These are phyloP conservation scores for Melanerpes aurifrons DNA, from an alignment of 2,113 vertebrate species.

Conservation along the genomic window DNA sequence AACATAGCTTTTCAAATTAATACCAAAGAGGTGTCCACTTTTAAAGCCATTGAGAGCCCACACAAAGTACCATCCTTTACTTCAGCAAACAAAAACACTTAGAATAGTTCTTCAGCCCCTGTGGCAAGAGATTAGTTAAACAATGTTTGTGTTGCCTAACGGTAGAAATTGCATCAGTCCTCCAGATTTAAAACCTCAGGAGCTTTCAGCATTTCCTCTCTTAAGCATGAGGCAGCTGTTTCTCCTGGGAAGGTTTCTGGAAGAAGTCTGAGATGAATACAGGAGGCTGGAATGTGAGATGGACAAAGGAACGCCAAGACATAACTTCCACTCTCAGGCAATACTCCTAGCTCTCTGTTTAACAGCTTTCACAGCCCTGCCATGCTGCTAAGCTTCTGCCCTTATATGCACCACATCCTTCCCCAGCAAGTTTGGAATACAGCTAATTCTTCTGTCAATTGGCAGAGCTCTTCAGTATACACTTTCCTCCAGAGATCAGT, in stretches of 20 bases:
- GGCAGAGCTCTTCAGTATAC: not conserved
- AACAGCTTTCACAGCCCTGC: not conserved
- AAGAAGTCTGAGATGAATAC: constrained; percentile 67
- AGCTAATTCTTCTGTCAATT: not conserved
- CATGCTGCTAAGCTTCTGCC: not conserved
- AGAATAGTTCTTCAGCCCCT: not conserved
- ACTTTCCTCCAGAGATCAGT: not conserved
- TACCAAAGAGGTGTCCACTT: not conserved
- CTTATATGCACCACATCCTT: not conserved
- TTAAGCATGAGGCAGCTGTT: constrained; percentile 67
- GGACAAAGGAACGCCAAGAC: constrained; percentile 25
- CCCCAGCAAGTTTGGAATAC: not conserved
- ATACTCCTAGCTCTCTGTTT: not conserved
- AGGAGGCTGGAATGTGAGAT: constrained; percentile 71
- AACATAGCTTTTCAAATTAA: not conserved
- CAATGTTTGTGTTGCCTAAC: constrained; percentile 33
- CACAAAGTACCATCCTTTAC: not conserved
- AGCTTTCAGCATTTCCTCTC: constrained; percentile 63
- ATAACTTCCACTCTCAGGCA: constrained; percentile 18
- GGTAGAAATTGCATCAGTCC: constrained; percentile 44
- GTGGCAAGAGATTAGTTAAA: constrained; percentile 42
- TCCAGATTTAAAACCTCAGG: constrained; percentile 39
- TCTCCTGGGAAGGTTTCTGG: constrained; percentile 76
- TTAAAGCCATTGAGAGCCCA: not conserved
- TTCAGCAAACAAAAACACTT: not conserved